Evolutionary conservation across 2,797 vertebrate genomes (phyloP).

Genomic region (Hybognathus amarus): DNA sequence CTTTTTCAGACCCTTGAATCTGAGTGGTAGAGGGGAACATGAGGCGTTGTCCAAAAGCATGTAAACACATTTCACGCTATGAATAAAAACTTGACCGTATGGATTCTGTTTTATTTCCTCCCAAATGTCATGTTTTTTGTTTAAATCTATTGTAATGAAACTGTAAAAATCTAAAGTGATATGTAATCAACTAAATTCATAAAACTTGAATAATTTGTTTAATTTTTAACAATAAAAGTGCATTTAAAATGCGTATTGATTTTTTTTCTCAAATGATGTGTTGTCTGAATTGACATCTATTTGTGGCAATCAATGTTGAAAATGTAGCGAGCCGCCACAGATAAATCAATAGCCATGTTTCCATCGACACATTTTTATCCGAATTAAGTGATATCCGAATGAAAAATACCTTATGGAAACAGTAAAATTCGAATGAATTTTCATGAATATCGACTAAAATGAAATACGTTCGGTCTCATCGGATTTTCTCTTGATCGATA

Average conservation of each 20-base stretch:
- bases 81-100: not conserved
- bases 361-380: too few relatives aligned
- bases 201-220: not conserved
- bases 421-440: too few relatives aligned
- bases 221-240: not conserved
- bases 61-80: not conserved
- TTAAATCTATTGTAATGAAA: not conserved
- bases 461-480: too few relatives aligned
- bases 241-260: not conserved
- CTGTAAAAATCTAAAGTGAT: not conserved
- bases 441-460: too few relatives aligned
- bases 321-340: too few relatives aligned
- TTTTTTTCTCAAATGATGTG: not conserved
- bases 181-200: not conserved
- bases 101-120: not conserved
- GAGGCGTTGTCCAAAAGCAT: not conserved
- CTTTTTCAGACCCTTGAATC: constrained; percentile 92
- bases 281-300: not conserved
- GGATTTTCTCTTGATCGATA: too few relatives aligned
- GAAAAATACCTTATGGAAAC: too few relatives aligned
- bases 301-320: too few relatives aligned
- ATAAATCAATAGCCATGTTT: too few relatives aligned
- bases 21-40: constrained; percentile 59
- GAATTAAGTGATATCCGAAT: too few relatives aligned
- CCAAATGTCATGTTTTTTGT: not conserved